Percentiles rank a stretch among this genome's conserved stretches.
Conservation (phyloP, 2,113 vertebrate species). For the Megaceryle maxima region DNA sequence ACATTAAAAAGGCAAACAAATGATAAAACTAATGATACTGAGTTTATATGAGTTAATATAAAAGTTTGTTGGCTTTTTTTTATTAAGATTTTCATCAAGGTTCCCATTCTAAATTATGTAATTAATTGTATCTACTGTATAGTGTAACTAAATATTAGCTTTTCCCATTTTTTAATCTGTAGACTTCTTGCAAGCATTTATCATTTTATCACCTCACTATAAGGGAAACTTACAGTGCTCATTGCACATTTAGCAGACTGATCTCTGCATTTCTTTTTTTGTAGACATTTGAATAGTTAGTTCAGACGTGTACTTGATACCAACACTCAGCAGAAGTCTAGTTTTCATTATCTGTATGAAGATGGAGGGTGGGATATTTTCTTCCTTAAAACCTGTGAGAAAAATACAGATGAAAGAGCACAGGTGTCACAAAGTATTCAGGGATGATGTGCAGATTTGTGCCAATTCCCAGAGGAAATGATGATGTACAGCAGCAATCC, state of each 20-base stretch:
- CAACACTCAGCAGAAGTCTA: neutral
- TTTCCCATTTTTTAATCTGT: neutral
- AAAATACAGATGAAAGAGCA: neutral
- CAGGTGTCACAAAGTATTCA: neutral
- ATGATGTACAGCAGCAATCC: neutral
- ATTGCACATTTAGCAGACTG: neutral
- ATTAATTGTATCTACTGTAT: neutral
- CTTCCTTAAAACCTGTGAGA: neutral
- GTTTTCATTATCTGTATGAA: neutral
- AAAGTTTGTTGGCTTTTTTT: neutral
- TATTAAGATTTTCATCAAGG: neutral
- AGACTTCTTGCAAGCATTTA: neutral
- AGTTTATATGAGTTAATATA: neutral
- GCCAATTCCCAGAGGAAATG: neutral
- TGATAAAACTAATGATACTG: neutral
- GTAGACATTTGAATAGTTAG: neutral
- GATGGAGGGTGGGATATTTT: neutral
- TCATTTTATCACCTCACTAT: neutral
- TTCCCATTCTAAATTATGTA: neutral
- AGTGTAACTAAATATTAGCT: neutral
- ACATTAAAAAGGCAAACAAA: neutral
- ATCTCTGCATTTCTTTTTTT: neutral
- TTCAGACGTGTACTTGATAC: neutral
- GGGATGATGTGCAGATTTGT: neutral
- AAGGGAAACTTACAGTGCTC: neutral